Evolutionary conservation across 2,888 invertebrate species (phyloP).

Genomic region (Nysson spinosus): DNA sequence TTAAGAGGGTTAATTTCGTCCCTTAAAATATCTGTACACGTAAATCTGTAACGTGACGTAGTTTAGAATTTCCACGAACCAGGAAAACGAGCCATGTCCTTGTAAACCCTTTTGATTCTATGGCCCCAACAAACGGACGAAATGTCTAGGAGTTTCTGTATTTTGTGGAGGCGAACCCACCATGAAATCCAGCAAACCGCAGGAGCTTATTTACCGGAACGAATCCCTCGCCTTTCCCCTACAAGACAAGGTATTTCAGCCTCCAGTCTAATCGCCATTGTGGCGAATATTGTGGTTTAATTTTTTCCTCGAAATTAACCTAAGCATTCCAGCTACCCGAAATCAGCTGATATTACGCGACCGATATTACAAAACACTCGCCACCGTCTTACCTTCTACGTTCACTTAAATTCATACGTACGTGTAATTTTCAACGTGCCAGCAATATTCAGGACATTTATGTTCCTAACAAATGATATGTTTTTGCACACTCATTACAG

Average conservation of each 20-base stretch:
- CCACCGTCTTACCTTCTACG: conserved; percentile 8
- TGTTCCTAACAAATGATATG: too few species aligned
- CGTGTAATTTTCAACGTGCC: too few species aligned
- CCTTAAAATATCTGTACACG: too few species aligned
- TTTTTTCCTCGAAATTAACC: conserved; percentile 22
- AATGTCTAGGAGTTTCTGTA: conserved; percentile 15
- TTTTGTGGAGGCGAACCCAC: conserved; percentile 38
- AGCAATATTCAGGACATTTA: too few species aligned
- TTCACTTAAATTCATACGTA: too few species aligned
- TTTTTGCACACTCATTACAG: too few species aligned
- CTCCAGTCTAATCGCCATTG: conserved; percentile 28
- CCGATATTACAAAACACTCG: conserved; percentile 15
- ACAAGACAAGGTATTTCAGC: conserved; percentile 20
- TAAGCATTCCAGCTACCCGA: conserved; percentile 3
- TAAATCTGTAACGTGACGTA: too few species aligned
- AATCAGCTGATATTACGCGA: conserved; percentile 2
- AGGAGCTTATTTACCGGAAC: conserved; percentile 49
- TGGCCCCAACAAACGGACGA: conserved; percentile 16
- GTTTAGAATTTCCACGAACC: neutral
- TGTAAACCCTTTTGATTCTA: conserved; percentile 20
- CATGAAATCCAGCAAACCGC: conserved; percentile 46
- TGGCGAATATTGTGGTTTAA: conserved; percentile 13
- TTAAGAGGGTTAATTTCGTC: too few species aligned
- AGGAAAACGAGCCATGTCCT: conserved; percentile 1
- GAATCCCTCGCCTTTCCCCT: conserved; percentile 1